Evolutionary conservation across 2,113 vertebrate genomes (phyloP).

Genomic region (Melanerpes aurifrons): DNA sequence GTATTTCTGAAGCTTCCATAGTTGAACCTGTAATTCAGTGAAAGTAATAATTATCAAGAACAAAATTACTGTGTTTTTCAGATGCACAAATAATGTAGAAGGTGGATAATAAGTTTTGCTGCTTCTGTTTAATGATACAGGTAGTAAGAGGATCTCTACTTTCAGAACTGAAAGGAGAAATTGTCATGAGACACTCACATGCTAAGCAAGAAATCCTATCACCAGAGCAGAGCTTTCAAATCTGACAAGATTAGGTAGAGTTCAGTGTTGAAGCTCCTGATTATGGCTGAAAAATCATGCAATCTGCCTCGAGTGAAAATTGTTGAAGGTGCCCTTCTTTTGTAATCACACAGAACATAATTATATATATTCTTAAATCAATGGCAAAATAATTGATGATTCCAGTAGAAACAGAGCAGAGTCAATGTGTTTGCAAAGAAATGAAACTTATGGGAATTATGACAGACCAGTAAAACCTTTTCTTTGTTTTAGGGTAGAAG

Average conservation of each 20-base stretch:
- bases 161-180: background rate
- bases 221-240: background rate
- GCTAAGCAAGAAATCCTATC: background rate
- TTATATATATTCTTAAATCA: background rate
- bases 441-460: accelerated
- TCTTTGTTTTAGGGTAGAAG: background rate
- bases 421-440: background rate
- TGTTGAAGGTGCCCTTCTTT: background rate
- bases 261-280: background rate
- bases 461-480: background rate
- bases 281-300: background rate
- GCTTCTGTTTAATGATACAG: background rate
- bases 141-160: background rate
- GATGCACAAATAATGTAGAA: background rate
- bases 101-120: background rate
- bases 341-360: background rate
- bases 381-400: background rate
- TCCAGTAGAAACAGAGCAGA: background rate
- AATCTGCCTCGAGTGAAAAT: background rate
- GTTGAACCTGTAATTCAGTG: too few species aligned
- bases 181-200: background rate
- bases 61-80: too few species aligned
- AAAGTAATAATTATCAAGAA: too few species aligned
- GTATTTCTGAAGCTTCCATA: too few species aligned
- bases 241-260: background rate